phyloP scores from a whole-genome alignment of 2,797 vertebrate species.

The Carcharodon carcharias region DNA sequence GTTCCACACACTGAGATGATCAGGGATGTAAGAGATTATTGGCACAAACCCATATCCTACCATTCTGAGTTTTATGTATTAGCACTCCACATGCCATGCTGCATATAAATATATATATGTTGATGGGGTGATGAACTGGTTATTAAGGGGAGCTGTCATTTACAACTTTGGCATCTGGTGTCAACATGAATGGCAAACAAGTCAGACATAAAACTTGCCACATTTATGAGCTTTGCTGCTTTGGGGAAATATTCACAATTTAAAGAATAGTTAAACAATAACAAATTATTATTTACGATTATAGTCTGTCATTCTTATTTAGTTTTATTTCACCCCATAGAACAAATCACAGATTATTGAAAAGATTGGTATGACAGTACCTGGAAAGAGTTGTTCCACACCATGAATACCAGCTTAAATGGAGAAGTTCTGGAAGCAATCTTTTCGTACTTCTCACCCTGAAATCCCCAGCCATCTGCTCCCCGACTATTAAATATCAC shows the following conservation, averaged over 20 bases:
- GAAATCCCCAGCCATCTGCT: conserved; percentile 35
- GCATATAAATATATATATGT: neutral
- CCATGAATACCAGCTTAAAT: conserved; percentile 33
- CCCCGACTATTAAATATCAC: conserved; percentile 35
- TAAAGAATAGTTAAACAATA: neutral
- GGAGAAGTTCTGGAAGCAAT: conserved; percentile 18
- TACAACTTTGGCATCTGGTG: neutral
- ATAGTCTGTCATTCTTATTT: neutral
- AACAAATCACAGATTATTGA: conserved; percentile 13
- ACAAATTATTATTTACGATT: neutral
- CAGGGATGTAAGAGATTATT: neutral
- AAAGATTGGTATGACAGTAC: neutral
- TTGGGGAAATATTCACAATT: neutral
- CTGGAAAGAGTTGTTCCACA: conserved; percentile 35
- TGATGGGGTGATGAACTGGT: neutral
- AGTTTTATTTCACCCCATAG: neutral
- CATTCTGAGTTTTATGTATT: neutral
- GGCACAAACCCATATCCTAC: neutral
- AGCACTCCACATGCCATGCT: neutral
- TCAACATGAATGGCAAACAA: neutral
- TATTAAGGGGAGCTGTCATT: neutral
- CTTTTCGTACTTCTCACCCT: conserved; percentile 37
- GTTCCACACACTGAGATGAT: neutral
- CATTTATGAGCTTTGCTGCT: neutral
- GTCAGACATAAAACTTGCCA: neutral